These are phyloP conservation scores for Caenorhabditis zanzibari DNA, from an alignment of 2,888 invertebrate genomes.

Conservation along the genomic window DNA sequence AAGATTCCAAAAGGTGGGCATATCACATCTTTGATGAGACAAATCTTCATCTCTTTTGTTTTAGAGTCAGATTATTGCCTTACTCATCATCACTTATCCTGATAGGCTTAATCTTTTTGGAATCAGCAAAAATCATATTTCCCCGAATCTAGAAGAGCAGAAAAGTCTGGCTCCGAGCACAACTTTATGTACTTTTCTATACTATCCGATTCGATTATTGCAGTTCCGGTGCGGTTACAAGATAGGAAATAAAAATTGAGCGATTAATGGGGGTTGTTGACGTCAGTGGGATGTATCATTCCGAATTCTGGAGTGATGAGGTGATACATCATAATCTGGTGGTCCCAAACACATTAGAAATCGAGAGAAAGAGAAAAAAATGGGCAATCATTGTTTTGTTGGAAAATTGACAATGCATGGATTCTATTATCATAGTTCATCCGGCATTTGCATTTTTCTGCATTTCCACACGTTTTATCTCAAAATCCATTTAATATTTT, in stretches of 20 bases:
- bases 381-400: neutral
- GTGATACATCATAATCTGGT: slow-evolving; percentile 13
- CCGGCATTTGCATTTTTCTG: neutral
- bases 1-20: neutral
- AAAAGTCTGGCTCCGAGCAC: neutral
- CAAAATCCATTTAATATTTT: slow-evolving; percentile 10
- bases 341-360: slow-evolving; percentile 18
- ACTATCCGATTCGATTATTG: slow-evolving; percentile 8
- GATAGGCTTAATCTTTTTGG: slow-evolving; percentile 18
- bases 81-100: slow-evolving; percentile 48
- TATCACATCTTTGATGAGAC: neutral
- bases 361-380: neutral
- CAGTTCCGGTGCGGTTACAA: slow-evolving; percentile 27
- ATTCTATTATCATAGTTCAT: slow-evolving; percentile 2
- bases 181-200: slow-evolving; percentile 7
- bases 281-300: slow-evolving; percentile 36
- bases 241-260: slow-evolving; percentile 43
- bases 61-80: slow-evolving; percentile 40
- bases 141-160: neutral
- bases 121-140: slow-evolving; percentile 15
- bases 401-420: slow-evolving; percentile 3
- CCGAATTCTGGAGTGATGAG: neutral
- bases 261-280: slow-evolving; percentile 44
- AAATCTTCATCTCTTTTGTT: slow-evolving; percentile 9
- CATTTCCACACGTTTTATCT: slow-evolving; percentile 47